phyloP scores from a whole-genome alignment of 2,113 vertebrate genomes.

The Labeo rohita region DNA sequence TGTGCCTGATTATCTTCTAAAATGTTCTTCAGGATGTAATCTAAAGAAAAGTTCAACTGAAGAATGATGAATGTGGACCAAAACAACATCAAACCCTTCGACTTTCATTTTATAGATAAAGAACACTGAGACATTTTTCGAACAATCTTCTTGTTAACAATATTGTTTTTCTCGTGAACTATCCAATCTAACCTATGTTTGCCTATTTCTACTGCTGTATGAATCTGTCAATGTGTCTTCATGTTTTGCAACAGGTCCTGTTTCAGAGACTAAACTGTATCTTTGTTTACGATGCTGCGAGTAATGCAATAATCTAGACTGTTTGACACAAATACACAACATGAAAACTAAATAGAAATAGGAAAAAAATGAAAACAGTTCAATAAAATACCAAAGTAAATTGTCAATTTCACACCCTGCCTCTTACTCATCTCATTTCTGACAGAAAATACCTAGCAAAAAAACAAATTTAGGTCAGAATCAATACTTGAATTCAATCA shows the following conservation, averaged over 20 bases:
- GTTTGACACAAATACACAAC: not conserved
- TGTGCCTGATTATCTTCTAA: no score
- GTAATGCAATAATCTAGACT: not conserved
- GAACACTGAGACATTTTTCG: no score
- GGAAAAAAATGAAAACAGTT: not conserved
- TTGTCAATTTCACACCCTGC: not conserved
- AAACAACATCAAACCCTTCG: not conserved
- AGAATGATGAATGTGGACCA: not conserved
- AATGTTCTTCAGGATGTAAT: no score
- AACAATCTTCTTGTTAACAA: not conserved
- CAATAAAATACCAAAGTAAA: not conserved
- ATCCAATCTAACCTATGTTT: not conserved
- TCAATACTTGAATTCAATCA: conserved; percentile 23
- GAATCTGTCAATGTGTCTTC: no score
- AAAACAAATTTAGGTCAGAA: conserved; percentile 7
- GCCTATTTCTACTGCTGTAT: no score
- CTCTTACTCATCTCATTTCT: not conserved
- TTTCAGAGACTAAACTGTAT: conserved; percentile 6
- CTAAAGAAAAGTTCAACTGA: no score
- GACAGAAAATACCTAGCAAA: not conserved
- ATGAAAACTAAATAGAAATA: not conserved
- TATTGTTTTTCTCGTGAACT: not conserved
- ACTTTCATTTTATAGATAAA: not conserved
- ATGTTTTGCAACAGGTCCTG: not conserved
- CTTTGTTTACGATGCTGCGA: not conserved